Evolutionary conservation across 2,888 invertebrate species (phyloP).

Genomic region (Spodoptera picta): DNA sequence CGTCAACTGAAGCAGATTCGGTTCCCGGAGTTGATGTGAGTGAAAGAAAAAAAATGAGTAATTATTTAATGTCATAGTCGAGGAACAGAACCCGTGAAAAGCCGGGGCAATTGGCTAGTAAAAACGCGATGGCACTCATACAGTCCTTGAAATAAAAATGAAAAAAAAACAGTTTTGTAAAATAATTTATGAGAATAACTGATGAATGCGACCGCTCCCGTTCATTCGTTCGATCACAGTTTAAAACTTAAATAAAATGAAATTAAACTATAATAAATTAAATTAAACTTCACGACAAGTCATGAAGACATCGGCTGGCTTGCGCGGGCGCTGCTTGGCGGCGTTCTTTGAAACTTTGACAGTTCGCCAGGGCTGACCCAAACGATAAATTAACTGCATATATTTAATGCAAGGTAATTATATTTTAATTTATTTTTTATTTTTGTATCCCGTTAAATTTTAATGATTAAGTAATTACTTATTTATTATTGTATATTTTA

Average conservation of each 20-base stretch:
- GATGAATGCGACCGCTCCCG: not conserved
- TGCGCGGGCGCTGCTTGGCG: constrained; percentile 44
- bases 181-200: too few species aligned
- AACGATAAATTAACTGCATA: constrained; percentile 22
- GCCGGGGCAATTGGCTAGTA: too few species aligned
- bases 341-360: constrained; percentile 46
- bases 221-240: not conserved
- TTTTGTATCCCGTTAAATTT: constrained; percentile 40
- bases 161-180: too few species aligned
- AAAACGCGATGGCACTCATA: too few species aligned
- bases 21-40: too few species aligned
- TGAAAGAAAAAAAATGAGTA: too few species aligned
- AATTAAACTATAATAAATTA: constrained; percentile 45
- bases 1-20: not conserved
- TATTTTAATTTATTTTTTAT: constrained; percentile 36
- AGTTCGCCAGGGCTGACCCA: constrained; percentile 40
- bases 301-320: constrained; percentile 49
- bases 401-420: constrained; percentile 49
- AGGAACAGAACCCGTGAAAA: too few species aligned
- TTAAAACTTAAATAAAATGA: constrained; percentile 28
- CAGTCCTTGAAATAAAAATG: too few species aligned
- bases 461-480: constrained; percentile 36
- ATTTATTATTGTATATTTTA: not conserved
- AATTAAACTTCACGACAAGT: constrained; percentile 37
- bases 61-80: too few species aligned